These are phyloP conservation scores for Cephus pulcher DNA, from an alignment of 2,888 invertebrate genomes.

Conservation along the genomic window DNA sequence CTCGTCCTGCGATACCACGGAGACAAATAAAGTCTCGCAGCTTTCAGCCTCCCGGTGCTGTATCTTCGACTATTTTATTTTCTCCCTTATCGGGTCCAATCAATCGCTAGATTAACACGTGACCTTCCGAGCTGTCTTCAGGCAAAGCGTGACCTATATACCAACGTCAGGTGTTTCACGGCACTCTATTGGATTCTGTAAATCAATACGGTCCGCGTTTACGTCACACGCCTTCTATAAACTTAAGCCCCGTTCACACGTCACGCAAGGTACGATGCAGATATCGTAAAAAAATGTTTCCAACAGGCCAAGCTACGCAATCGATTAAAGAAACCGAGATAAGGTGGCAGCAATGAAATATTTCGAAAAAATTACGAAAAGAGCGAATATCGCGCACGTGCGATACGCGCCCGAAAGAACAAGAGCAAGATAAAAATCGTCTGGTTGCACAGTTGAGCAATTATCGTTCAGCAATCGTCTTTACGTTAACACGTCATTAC, in stretches of 20 bases:
- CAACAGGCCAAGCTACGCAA: not conserved
- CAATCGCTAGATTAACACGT: not conserved
- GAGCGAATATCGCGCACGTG: not conserved
- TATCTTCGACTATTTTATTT: not conserved
- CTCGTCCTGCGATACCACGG: not conserved
- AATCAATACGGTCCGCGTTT: conserved; percentile 40
- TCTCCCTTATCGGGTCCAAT: not conserved
- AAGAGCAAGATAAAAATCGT: not conserved
- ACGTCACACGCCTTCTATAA: conserved; percentile 29
- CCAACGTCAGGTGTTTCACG: not conserved
- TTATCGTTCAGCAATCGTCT: not conserved
- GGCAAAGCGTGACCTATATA: not conserved
- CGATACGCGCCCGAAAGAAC: not conserved
- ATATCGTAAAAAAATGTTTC: not conserved
- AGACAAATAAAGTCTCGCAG: not conserved
- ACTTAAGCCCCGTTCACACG: not conserved
- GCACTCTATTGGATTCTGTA: conserved; percentile 38
- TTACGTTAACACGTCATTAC: not conserved
- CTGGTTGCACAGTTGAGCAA: not conserved
- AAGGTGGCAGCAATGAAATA: not conserved
- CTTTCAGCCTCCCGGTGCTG: too few relatives aligned
- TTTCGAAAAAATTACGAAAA: too few relatives aligned
- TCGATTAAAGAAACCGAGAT: not conserved
- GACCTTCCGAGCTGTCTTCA: not conserved
- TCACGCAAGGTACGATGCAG: not conserved